Evolutionary conservation across 2,888 invertebrate species (phyloP), one percentile per base, ranked within the genome.

Genomic region (Coronaproctus castanopsis): DNA sequence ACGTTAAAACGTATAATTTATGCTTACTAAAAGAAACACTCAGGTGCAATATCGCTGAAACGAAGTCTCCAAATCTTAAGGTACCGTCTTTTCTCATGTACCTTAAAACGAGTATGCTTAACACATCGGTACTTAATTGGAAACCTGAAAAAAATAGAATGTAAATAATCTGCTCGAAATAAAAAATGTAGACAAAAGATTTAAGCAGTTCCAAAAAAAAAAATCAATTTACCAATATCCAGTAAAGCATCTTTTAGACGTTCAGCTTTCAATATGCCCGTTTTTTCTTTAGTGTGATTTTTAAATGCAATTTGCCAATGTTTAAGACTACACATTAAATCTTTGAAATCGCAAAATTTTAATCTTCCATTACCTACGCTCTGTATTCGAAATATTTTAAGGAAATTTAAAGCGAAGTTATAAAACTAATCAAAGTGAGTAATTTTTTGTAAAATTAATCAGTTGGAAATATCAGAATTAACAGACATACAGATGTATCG

Each of bases 51-150:
- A 92, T 86, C 52, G 89, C 86, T 1, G 87, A 87, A 1, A 91
- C 90, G 70, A 91, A 92, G 71, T 92, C 92, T 10, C 91, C 91
- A 68, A 92, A 87, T 65, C 92, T 76, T 53, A 92, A 76, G 59
- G 90, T 91, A 50, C 91, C 91, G 70, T 92, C 92, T 71, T 91
- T 91, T 64, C 91, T 78, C 85, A 91, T 91, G 67, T 90, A 91
- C 63, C 89, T 77, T 63, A 91, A 76, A 62, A 90, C 83, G 8
- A 92, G 76, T 55, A 87, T 80, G 5, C 86, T 83, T 69, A 92
- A 76, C 24, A 88, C 86, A 63, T 87, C 85, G 61, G 87, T 86
- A 66, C 85, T 89, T 23, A 92, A 74, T 67, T 87, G 85, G 69
- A 91, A 92, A 2, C 92, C 78, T 78, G 66, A 5, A 60, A 21